These are phyloP conservation scores for Theonella swinhoei DNA, from an alignment of 37 sponge, comb jelly and placozoan species.

Conservation along the genomic window DNA sequence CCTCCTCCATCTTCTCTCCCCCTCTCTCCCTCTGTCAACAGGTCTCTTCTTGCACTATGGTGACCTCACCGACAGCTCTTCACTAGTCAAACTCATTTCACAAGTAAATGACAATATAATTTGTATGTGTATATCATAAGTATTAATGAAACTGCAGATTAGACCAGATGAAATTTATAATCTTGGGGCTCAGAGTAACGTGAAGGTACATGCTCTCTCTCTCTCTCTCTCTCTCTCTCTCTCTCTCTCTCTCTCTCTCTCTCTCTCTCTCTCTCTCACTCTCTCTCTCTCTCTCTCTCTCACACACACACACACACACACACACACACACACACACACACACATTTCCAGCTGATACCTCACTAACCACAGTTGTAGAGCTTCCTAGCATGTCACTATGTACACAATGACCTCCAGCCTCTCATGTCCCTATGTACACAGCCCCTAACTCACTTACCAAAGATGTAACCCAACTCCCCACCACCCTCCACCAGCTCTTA, in stretches of 20 bases:
- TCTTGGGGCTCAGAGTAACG: conserved; percentile 92
- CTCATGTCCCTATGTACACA: too few species aligned
- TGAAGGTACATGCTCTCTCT: too few species aligned
- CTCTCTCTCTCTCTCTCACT: not conserved
- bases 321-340: too few species aligned
- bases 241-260: not conserved
- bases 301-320: too few species aligned
- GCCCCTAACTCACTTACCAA: too few species aligned
- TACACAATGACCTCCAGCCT: too few species aligned
- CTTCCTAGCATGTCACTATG: too few species aligned
- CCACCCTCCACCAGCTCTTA: too few species aligned
- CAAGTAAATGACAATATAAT: conserved; percentile 60
- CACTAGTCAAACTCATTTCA: conserved; percentile 80
- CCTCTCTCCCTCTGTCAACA: not conserved
- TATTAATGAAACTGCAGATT: conserved; percentile 68
- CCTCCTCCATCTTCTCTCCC: not conserved
- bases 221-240: too few species aligned
- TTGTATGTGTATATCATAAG: not conserved
- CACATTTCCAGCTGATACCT: too few species aligned
- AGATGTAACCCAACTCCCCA: too few species aligned
- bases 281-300: conserved; percentile 2
- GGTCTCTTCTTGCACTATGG: conserved; percentile 89
- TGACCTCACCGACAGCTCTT: conserved; percentile 86
- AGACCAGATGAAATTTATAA: conserved; percentile 86
- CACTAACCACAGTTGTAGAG: too few species aligned